These are phyloP conservation scores for Zosterops pallidus DNA, from an alignment of 2,113 vertebrate genomes.

Conservation along the genomic window DNA sequence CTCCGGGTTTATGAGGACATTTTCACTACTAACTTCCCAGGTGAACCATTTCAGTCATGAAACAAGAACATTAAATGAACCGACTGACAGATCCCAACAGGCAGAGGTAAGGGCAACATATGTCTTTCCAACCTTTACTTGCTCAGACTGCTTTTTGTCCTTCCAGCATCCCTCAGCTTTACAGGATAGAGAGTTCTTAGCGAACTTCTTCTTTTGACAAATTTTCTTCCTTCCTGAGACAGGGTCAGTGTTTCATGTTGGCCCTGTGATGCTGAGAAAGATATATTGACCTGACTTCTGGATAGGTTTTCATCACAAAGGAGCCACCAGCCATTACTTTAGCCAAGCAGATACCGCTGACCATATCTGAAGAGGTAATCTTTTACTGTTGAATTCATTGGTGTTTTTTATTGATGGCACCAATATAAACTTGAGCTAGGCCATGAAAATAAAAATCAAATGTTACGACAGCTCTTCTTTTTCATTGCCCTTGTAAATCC, in stretches of 20 bases:
- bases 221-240: neutral
- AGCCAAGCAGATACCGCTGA: neutral
- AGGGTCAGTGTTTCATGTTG: neutral
- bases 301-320: neutral
- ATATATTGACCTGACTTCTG: neutral
- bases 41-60: conserved; percentile 22
- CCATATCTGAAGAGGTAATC: neutral
- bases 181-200: neutral
- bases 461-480: neutral
- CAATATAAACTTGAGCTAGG: neutral
- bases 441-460: conserved; percentile 5
- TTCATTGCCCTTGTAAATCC: neutral
- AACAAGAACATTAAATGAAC: neutral
- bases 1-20: neutral
- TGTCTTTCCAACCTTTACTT: conserved; percentile 10
- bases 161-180: neutral
- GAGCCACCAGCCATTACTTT: neutral
- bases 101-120: conserved; percentile 13
- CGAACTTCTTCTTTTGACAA: neutral
- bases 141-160: neutral
- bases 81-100: conserved; percentile 12
- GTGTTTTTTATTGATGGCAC: neutral
- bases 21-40: conserved; percentile 10
- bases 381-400: neutral
- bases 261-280: neutral